Base-by-base conservation (phyloP, 1,140 invertebrate genomes). In the Theocolax elegans region DNA sequence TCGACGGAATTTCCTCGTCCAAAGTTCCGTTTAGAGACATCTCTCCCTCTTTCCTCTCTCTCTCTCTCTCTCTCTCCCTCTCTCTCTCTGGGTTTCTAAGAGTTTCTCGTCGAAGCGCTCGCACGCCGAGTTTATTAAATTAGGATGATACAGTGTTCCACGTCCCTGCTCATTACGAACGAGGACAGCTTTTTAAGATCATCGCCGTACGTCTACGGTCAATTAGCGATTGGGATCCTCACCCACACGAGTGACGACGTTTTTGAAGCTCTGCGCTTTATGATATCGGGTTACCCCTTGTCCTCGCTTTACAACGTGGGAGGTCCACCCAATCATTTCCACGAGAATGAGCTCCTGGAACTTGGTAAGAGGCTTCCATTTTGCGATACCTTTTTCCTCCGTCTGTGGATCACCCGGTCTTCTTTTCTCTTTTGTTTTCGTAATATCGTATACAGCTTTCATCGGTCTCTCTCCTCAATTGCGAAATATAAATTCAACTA, bases 201-300 rank as follows among this genome's bases (percentile, higher is more conserved):
- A 82, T 80, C 77, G 77, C 72, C 76, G 13, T 29, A 51, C 72
- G 60, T 72, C 65, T 68, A 82, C 76, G 80, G 77, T 84, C 81
- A 84, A 84, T 84, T 84, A 83, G 73, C 74, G 71, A 81, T 83
- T 72, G 77, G 73, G 81, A 83, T 83, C 80, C 80, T 82, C 80
- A 81, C 77, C 79, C 75, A 74, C 72, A 74, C 62, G 38, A 40
- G 29, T n/a, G 56, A 7, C 19, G 42, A 6, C 40, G 13, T 13
- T 29, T 6, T 31, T 29, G 12, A n/a, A n/a, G 21, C 21, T 53
- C 51, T 29, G 42, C 42, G n/a, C 42, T 63, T 46, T 19, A 48
- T 17, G 66, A 68, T 80, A 79, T 83, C 80, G 74, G 75, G 78
- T 84, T 83, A 77, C 54, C 44, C 21, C 29, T 42, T 44, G 19